Percentiles rank a stretch among this genome's conserved stretches.
Conservation (phyloP, 2,113 vertebrate genomes). For the Lucifuga dentata region DNA sequence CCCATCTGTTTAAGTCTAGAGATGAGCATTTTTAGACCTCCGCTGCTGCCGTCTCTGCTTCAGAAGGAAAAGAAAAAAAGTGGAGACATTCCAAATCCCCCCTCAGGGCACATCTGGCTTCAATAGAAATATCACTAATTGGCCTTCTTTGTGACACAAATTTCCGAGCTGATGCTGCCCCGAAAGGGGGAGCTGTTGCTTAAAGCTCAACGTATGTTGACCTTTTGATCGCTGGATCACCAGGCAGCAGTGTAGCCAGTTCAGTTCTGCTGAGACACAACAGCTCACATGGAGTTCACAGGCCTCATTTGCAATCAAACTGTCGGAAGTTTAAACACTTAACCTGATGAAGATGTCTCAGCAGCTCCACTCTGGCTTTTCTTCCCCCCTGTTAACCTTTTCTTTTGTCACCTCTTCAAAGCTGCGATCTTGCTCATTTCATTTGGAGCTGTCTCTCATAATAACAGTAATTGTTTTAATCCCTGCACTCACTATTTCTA, state of each 20-base stretch:
- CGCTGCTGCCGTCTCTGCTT: conserved; percentile 41
- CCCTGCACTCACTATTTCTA: conserved; percentile 42
- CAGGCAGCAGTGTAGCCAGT: conserved; percentile 9
- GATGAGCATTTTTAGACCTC: conserved; percentile 22
- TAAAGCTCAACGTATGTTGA: conserved; percentile 28
- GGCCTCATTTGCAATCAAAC: conserved; percentile 61
- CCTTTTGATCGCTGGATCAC: conserved; percentile 27
- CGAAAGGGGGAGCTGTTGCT: conserved; percentile 68
- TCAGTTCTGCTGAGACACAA: conserved; percentile 32
- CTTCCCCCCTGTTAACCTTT: conserved; percentile 16
- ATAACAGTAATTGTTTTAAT: conserved; percentile 59
- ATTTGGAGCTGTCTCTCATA: conserved; percentile 42
- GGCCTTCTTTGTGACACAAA: conserved; percentile 28
- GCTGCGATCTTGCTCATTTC: conserved; percentile 42
- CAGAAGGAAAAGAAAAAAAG: conserved; percentile 23
- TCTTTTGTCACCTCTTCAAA: conserved; percentile 36
- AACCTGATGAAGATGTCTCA: conserved; percentile 63
- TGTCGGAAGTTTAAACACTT: conserved; percentile 65
- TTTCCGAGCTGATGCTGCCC: not conserved
- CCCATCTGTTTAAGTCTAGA: conserved; percentile 17
- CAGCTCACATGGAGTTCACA: conserved; percentile 42
- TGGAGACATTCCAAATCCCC: conserved; percentile 24
- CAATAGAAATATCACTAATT: conserved; percentile 39
- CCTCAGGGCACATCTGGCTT: conserved; percentile 49
- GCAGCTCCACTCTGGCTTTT: conserved; percentile 31